A percentile compares a stretch with the other conserved stretches of the same genome.
Conservation (phyloP, 1,140 invertebrate genomes). For the Heliothis subflexa region DNA sequence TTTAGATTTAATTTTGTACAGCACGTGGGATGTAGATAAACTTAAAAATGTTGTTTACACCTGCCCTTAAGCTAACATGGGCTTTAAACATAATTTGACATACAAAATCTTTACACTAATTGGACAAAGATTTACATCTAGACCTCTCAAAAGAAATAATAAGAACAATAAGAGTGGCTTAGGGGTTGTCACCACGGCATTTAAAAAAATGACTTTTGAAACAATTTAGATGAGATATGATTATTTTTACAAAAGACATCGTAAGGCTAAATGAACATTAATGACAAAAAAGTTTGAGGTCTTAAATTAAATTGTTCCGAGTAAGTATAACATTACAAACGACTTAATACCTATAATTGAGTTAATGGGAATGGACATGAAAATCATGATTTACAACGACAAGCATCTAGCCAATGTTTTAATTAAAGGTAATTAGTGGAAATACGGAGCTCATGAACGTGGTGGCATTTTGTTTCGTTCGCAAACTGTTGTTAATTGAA, state of each 20-base stretch:
- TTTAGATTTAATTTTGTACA: not conserved
- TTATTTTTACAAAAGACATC: not conserved
- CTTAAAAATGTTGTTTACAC: not conserved
- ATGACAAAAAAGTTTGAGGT: not conserved
- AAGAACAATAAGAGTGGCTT: no score
- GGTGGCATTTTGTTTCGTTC: constrained; percentile 7
- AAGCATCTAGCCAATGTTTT: constrained; percentile 9
- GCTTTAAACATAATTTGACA: not conserved
- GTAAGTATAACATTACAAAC: constrained; percentile 12
- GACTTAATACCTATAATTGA: constrained; percentile 7
- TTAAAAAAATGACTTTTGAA: no score
- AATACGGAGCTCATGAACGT: not conserved
- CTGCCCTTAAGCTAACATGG: not conserved
- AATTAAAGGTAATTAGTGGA: constrained; percentile 31
- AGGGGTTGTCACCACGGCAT: no score
- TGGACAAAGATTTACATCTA: no score
- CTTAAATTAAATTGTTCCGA: not conserved
- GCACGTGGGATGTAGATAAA: no score
- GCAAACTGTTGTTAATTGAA: constrained; percentile 1
- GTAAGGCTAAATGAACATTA: not conserved
- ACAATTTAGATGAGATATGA: no score
- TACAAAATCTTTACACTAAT: not conserved
- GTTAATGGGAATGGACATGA: constrained; percentile 10
- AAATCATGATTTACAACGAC: constrained; percentile 10
- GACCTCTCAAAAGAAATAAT: no score